phyloP scores from a whole-genome alignment of 2,888 invertebrate genomes.

The Phaedon cochleariae region DNA sequence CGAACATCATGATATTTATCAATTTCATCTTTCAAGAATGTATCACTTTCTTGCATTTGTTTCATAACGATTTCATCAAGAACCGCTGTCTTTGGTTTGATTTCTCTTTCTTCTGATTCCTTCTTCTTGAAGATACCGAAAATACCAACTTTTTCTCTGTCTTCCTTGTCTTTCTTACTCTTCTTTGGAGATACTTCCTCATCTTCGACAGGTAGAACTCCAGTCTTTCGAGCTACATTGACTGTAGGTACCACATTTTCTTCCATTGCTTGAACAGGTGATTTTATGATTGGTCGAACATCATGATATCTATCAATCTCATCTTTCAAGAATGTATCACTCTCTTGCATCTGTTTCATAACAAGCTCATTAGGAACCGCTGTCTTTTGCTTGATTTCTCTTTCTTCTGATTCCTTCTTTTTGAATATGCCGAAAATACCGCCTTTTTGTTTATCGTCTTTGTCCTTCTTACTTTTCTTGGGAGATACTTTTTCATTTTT shows the following conservation, averaged over 20 bases:
- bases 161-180: too few relatives aligned
- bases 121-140: conserved; percentile 13
- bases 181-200: too few relatives aligned
- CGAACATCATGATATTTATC: conserved; percentile 39
- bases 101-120: conserved; percentile 28
- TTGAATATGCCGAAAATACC: conserved; percentile 37
- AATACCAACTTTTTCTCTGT: conserved; percentile 12
- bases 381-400: background rate
- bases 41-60: conserved; percentile 14
- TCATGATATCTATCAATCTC: conserved; percentile 44
- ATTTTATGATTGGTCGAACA: too few relatives aligned
- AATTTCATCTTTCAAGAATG: conserved; percentile 47
- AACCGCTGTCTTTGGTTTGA: conserved; percentile 9
- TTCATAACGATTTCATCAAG: conserved; percentile 12
- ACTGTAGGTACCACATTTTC: too few relatives aligned
- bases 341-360: conserved; percentile 12
- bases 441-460: conserved; percentile 33
- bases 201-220: too few relatives aligned
- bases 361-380: conserved; percentile 6
- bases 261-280: too few relatives aligned
- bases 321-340: conserved; percentile 40
- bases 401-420: conserved; percentile 19
- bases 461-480: conserved; percentile 10
- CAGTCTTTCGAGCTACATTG: too few relatives aligned
- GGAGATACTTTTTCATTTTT: background rate